Evolutionary conservation across 2,797 vertebrate species (phyloP), one percentile per base, ranked within the genome.

Genomic region (Champsocephalus esox): DNA sequence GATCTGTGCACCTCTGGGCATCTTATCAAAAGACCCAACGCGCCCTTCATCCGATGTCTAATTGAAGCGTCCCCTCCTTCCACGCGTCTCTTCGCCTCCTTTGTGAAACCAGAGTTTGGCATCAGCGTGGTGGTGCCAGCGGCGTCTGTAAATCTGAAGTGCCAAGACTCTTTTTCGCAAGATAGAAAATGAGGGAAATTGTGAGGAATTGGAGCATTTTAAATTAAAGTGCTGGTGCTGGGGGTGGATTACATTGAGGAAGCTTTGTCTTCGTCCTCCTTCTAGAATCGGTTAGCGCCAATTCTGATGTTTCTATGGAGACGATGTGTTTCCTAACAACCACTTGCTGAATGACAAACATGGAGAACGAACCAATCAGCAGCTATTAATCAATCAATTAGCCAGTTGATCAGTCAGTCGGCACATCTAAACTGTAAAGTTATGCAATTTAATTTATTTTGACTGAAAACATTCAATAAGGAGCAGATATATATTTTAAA

Each of bases 1-100:
- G 52, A 52, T 67, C 62, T 34, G 43, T 19, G 19, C 52, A 44
- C 69, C 73, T 75, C 67, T 28, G 68, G 69, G 82, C 68, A 14
- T 73, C 67, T 3, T n/a, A 57, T 77, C 62, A 61, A 66, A 56
- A n/a, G 63, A 45, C 51, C 43, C 67, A 24, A 9, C 34, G 34
- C 59, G 65, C 16, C 17, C 45, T 12, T 64, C 56, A 38, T 64
- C 67, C n/a, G 24, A 38, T 0, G 43, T 8, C 71, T 75, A 48
- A 2, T 45, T 62, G 11, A 11, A 2, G 1, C 66, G 45, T 45
- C 54, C 50, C 50, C 12, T 50, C n/a, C 73, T 52, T 55, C n/a
- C 17, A 24, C 38, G 16, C 13, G 7, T 60, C 46, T 57, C 51
- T 41, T 46, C 46, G 2, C 43, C 45, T 52, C 50, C n/a, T 5